phyloP scores from a whole-genome alignment of 2,888 invertebrate species.

The Zygogramma bicolorata region DNA sequence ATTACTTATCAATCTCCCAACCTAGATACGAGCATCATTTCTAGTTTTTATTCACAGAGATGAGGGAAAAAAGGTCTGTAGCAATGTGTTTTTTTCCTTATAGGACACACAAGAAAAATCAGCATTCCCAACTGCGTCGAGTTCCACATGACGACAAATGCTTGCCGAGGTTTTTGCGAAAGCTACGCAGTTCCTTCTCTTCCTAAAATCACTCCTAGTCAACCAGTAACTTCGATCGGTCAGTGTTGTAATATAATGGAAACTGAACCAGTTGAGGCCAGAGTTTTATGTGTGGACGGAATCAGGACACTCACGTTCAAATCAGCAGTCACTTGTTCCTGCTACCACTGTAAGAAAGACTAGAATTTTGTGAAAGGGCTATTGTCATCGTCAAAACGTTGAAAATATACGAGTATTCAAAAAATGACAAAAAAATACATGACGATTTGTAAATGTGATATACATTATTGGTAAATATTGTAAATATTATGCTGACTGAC shows the following conservation, averaged over 20 bases:
- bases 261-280: slow-evolving; percentile 83
- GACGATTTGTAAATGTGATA: slow-evolving; percentile 42
- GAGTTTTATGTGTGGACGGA: slow-evolving; percentile 84
- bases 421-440: slow-evolving; percentile 20
- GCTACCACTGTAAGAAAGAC: slow-evolving; percentile 89
- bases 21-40: too few relatives aligned
- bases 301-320: slow-evolving; percentile 83
- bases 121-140: slow-evolving; percentile 88
- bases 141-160: slow-evolving; percentile 87
- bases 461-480: slow-evolving; percentile 42
- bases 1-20: too few relatives aligned
- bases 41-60: too few relatives aligned
- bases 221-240: slow-evolving; percentile 75
- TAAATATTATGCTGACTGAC: slow-evolving; percentile 62
- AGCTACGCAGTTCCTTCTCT: slow-evolving; percentile 87
- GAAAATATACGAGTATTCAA: not conserved
- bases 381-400: not conserved
- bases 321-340: slow-evolving; percentile 85
- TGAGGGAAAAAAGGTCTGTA: too few relatives aligned
- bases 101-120: slow-evolving; percentile 84
- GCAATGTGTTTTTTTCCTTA: slow-evolving; percentile 43
- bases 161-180: slow-evolving; percentile 88
- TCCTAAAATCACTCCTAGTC: slow-evolving; percentile 68
- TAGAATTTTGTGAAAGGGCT: slow-evolving; percentile 53
- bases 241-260: slow-evolving; percentile 94